Evolutionary conservation across 2,113 vertebrate genomes (phyloP).

Genomic region (Menidia beryllina): DNA sequence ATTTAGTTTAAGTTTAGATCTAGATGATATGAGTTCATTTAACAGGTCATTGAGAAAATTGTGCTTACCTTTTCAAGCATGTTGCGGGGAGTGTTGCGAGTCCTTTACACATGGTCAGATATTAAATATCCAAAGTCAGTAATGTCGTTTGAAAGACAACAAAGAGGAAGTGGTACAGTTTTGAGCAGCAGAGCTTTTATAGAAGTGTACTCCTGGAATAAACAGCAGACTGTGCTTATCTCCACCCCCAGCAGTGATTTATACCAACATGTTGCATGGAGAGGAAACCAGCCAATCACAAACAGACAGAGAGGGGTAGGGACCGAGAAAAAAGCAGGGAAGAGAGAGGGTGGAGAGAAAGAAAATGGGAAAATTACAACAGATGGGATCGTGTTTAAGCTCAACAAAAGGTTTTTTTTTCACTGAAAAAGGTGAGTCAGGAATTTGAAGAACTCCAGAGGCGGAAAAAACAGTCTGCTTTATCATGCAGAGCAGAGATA

Average conservation of each 20-base stretch:
- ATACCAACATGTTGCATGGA: slow-evolving; percentile 57
- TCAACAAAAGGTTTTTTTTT: slow-evolving; percentile 47
- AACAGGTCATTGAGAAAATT: no score
- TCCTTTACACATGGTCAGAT: slow-evolving; percentile 91
- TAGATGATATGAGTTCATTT: no score
- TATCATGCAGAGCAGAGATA: background rate
- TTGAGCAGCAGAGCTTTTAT: slow-evolving; percentile 12
- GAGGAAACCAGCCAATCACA: slow-evolving; percentile 67
- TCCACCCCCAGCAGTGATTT: slow-evolving; percentile 67
- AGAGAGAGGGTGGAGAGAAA: background rate
- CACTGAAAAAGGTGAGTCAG: background rate
- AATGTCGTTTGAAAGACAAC: background rate
- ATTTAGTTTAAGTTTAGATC: no score
- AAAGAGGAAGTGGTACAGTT: background rate
- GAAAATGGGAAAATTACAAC: slow-evolving; percentile 12
- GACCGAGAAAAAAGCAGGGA: background rate
- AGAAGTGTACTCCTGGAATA: slow-evolving; percentile 20
- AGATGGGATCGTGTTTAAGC: background rate
- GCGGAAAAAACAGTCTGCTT: slow-evolving; percentile 1
- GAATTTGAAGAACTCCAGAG: slow-evolving; percentile 10
- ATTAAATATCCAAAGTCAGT: slow-evolving; percentile 40
- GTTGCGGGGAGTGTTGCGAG: slow-evolving; percentile 91
- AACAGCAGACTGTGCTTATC: slow-evolving; percentile 46
- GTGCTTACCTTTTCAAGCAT: slow-evolving; percentile 92
- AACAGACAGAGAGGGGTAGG: slow-evolving; percentile 1